Evolutionary conservation across 2,113 vertebrate genomes (phyloP), one percentile per base, ranked within the genome.

Genomic region (Stegastes partitus): DNA sequence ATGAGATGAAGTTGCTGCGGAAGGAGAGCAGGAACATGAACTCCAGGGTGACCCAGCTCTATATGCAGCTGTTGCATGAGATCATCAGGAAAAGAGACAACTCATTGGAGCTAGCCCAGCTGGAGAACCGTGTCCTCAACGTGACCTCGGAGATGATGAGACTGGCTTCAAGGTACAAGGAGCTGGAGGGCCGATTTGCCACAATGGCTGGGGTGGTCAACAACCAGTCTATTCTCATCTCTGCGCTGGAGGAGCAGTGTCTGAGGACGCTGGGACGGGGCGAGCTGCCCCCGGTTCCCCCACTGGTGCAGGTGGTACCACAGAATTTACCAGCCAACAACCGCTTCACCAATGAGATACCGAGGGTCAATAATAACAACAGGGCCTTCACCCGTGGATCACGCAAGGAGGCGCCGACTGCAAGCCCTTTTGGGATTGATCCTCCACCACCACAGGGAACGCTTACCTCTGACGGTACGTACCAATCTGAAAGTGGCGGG

Each of bases 1-100:
- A 96, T 0, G 98, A 99, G 93, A 98, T 99, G 47, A 99, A 99
- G 91, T 87, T 99, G 61, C 93, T 99, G 87, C 92, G 98, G 77
- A 99, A 99, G 70, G 98, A 99, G 89, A 99, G 98, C 58, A 95
- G 98, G 0, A 99, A 99, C 89, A 99, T 99, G 98, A 99, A 99
- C 93, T 99, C 98, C 0, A 95, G 98, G 0, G 98, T 99, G 22
- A 99, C 98, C 5, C 98, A 99, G 10, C 97, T 99, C 76, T 99
- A 99, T 14, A 98, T 99, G 98, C 98, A 99, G 61, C 96, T 99
- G 74, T 71, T 99, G 79, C 98, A 99, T 7, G 98, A 99, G 94
- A 99, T 99, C 42, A 99, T 99, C 68, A 96, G 98, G 15, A 99
- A 99, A 76, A 93, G 98, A 11, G 98, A 99, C 87, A 99, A 99